Base-by-base conservation (phyloP, 1,140 invertebrate genomes). In the Caenorhabditis briggsae region DNA sequence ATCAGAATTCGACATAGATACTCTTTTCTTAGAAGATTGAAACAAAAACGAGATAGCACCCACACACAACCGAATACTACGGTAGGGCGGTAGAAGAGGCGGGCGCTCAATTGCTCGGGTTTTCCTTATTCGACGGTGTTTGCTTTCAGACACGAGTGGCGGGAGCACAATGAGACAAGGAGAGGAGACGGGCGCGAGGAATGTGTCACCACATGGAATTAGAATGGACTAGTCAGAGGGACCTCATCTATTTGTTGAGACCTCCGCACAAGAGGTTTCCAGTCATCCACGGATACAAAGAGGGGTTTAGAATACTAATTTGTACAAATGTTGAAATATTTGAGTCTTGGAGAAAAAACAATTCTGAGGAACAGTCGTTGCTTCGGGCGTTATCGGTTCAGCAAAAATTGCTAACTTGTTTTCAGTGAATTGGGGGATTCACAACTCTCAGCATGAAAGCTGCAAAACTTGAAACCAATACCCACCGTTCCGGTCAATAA, bases 91-190 rank as follows among this genome's bases (percentile, higher is more conserved):
- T 78, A 78, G 70, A 41, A 78, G 70, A 78, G 70, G 70, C 70
- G 70, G 70, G 70, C 43, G 50, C 70, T 78, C 70, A 50, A 78
- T 78, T 78, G 70, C 70, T 78, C 70, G 12, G 7, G 33, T 33
- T n/a, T 70, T 70, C 70, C 70, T 78, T 78, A 78, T 78, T 46
- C 70, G 50, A 78, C 70, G n/a, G 46, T 78, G 70, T 78, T 78
- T 78, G 70, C 70, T 78, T 48, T 23, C 59, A 61, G 59, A 61
- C 16, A 50, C 25, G 64, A 70, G 33, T 43, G 41, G 64, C 25
- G 64, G 64, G 43, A 53, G 70, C 70, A 78, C 70, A 78, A 78
- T 78, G 70, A 78, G 70, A 78, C 70, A 78, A 43, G 6, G 20
- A 78, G 70, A 78, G 23, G 70, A 78, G 70, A 46, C 43, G 46